Base-by-base conservation (phyloP, 2,113 vertebrate genomes). In the Gymnorhina tibicen region DNA sequence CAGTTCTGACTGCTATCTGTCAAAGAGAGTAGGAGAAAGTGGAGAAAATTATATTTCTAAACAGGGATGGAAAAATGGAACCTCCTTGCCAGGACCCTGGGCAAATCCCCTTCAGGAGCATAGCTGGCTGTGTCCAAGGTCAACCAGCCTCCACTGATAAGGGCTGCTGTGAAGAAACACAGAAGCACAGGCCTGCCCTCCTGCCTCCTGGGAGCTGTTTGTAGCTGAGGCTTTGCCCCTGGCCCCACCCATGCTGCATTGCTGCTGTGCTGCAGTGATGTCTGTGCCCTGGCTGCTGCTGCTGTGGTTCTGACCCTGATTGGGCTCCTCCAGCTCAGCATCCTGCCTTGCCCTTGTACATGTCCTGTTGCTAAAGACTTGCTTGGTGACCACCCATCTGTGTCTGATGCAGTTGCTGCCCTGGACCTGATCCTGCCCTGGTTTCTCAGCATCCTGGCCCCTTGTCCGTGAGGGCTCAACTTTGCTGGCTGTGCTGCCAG, bases 401-500 rank as follows among this genome's bases (percentile, higher is more conserved):
- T 63, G 56, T 18, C 69, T 89, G 66, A 26, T 21, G 47, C 0
- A 0, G 0, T 9, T 7, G 6, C 64, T 78, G 37, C 30, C 19
- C 41, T 3, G 3, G 35, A 30, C 12, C 63, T 37, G 50, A 20
- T 47, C 21, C 86, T 90, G n/a, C 23, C 32, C n/a, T 27, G 50
- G 26, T 24, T 73, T 13, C 53, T 80, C 55, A 23, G 81, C 59
- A 33, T 32, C 30, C 53, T 3, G 2, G 27, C 13, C 12, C 22
- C 42, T 24, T 37, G 41, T 9, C 0, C 0, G 14, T 13, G 35
- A 75, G 15, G 35, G 16, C 42, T 79, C 62, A 93, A 39, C 22
- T 55, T 30, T 6, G 1, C 41, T 59, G 63, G 15, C 60, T 0
- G 0, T n/a, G 41, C 49, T 82, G 69, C 44, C 55, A 39, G 2